Evolutionary conservation across 2,113 vertebrate genomes (phyloP).

Genomic region (Calonectris borealis): DNA sequence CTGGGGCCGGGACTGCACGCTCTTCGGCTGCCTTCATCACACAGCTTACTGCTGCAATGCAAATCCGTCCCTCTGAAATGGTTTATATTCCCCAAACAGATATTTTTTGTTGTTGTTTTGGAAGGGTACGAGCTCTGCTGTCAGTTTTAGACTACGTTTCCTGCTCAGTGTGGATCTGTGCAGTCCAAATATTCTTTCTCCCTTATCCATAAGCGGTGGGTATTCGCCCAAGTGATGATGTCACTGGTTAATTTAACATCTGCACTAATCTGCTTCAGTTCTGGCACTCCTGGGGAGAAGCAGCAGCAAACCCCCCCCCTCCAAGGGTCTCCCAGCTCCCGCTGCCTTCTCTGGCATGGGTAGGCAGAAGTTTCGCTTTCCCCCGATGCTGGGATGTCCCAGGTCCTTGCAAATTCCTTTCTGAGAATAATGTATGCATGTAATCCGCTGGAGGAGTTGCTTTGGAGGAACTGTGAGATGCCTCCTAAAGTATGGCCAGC

Average conservation of each 20-base stretch:
- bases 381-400: background rate
- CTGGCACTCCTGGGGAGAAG: background rate
- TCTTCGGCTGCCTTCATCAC: background rate
- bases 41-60: background rate
- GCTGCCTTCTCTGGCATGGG: rapidly evolving
- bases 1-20: background rate
- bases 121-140: background rate
- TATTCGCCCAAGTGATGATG: background rate
- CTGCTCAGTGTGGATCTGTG: background rate
- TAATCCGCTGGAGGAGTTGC: background rate
- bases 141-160: background rate
- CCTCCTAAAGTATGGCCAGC: background rate
- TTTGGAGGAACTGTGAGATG: background rate
- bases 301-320: background rate
- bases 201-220: background rate
- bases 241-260: background rate
- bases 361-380: background rate
- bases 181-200: background rate
- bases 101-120: background rate
- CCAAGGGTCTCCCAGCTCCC: rapidly evolving
- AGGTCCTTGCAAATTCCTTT: background rate
- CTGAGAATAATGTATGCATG: rapidly evolving
- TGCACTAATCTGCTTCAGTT: background rate
- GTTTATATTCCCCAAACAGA: background rate
- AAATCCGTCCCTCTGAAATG: background rate